Evolutionary conservation across 1,140 invertebrate species (phyloP), one percentile per base, ranked within the genome.

Genomic region (Cydia splendana): DNA sequence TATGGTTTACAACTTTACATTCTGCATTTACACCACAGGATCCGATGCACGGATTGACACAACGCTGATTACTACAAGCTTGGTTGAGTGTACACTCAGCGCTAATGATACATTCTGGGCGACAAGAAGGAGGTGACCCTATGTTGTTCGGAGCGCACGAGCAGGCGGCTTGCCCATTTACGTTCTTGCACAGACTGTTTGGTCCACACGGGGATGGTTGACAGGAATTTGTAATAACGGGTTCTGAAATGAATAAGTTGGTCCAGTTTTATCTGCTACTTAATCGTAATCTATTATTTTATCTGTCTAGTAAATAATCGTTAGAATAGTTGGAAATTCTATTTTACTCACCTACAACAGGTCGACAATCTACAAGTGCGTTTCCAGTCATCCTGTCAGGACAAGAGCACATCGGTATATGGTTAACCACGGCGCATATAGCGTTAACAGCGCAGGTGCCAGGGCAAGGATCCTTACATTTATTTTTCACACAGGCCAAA

Each of bases 381-480:
- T 96, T 96, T 76, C 96, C 96, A 42, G 94, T 95, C 92, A 94
- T 96, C 57, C 95, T 95, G 42, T 92, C 90, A 13, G 95, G 94
- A 88, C 96, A 97, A 78, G 93, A 95, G 82, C 97, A 97, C 86
- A 96, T 95, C 2, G 96, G 96, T 57, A 96, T 93, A 86, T 97
- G 96, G 87, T 96, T 96, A 5, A 96, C 88, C 1, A 97, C 96
- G 76, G 93, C 94, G 82, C 97, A 98, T 74, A 95, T 86, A 1
- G 97, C 96, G 82, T 96, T 96, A 38, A 94, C 79, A 57, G 96
- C 96, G 86, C 97, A 96, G 38, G 94, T 95, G 53, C 95, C 96
- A 20, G 94, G 94, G 83, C 96, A 97, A 9, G 96, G 96, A 87
- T 97, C 94, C 79, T 87, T 83, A 85, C 97, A 97, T 87, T 96